phyloP scores from a whole-genome alignment of 1,140 invertebrate genomes.

The Heliconius nattereri region DNA sequence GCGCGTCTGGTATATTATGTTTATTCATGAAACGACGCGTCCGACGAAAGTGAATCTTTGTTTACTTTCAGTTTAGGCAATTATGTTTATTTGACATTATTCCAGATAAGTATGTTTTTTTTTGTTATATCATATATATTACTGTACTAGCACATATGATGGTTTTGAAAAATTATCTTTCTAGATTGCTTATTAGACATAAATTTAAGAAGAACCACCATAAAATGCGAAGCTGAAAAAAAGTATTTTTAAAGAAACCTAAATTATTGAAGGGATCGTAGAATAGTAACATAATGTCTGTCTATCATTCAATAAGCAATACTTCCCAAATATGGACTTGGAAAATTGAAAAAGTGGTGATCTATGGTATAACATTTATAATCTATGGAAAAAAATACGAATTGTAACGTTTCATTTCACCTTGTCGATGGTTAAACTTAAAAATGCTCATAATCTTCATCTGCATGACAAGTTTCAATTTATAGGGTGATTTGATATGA shows the following conservation, averaged over 20 bases:
- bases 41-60: constrained; percentile 71
- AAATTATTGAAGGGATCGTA: background rate
- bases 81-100: constrained; percentile 14
- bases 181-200: too few species aligned
- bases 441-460: background rate
- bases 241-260: background rate
- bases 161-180: too few species aligned
- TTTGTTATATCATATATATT: background rate
- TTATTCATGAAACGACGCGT: constrained; percentile 76
- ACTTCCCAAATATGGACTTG: background rate
- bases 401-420: background rate
- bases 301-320: background rate
- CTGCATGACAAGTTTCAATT: background rate
- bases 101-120: background rate
- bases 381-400: background rate
- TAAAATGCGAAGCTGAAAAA: too few species aligned
- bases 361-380: background rate
- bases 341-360: background rate
- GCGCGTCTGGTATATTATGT: constrained; percentile 63
- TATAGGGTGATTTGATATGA: background rate
- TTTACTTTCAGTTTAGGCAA: constrained; percentile 44
- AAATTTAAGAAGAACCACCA: too few species aligned
- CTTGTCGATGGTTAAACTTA: background rate
- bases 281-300: background rate
- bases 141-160: background rate